Conservation (phyloP, 2,888 invertebrate species). For the Nomada flava region DNA sequence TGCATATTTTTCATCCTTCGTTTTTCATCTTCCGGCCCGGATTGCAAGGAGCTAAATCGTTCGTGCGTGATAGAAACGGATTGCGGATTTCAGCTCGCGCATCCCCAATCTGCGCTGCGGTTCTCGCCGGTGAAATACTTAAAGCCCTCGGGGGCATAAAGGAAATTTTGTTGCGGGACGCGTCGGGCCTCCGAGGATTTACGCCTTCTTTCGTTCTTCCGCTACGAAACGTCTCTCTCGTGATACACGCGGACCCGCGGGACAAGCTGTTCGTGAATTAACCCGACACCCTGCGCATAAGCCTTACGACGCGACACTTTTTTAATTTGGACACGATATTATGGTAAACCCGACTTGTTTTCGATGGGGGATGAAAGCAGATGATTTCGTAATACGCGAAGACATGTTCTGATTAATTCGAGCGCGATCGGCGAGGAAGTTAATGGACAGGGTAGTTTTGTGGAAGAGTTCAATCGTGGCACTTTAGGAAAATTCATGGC, state of each 20-base stretch:
- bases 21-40: conserved; percentile 55
- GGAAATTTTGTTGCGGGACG: conserved; percentile 68
- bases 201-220: conserved; percentile 58
- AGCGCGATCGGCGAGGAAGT: too few species aligned
- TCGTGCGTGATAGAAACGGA: conserved; percentile 80
- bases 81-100: conserved; percentile 76
- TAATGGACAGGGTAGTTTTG: too few species aligned
- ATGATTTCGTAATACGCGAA: too few species aligned
- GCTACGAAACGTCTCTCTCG: conserved; percentile 13
- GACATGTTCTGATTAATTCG: too few species aligned
- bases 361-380: too few species aligned
- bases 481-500: too few species aligned
- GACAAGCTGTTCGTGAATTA: conserved; percentile 34
- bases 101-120: conserved; percentile 64
- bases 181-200: conserved; percentile 73
- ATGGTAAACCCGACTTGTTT: too few species aligned
- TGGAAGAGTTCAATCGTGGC: too few species aligned
- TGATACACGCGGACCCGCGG: conserved; percentile 4
- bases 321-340: too few species aligned
- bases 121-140: conserved; percentile 69
- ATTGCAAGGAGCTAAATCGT: conserved; percentile 72
- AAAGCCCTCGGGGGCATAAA: conserved; percentile 70
- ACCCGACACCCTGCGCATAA: neutral
- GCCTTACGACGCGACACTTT: neutral
- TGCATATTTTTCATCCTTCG: conserved; percentile 51